Evolutionary conservation across 2,113 vertebrate genomes (phyloP).

Genomic region (Xerus inauris): DNA sequence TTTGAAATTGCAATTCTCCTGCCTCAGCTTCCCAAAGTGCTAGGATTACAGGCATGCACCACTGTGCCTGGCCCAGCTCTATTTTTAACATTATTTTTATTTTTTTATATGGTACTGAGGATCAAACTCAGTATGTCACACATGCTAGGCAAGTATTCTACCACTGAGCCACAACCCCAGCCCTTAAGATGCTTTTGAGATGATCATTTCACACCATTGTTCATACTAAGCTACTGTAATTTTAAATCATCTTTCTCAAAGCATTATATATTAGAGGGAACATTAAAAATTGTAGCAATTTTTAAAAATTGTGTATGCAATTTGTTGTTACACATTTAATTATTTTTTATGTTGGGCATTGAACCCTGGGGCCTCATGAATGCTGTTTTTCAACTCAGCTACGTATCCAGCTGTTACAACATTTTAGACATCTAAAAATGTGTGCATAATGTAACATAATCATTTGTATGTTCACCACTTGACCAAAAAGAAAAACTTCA

Average conservation of each 20-base stretch:
- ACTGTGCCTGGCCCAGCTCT: no score
- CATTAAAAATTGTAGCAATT: background rate
- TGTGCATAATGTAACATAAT: background rate
- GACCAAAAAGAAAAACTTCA: conserved; percentile 23
- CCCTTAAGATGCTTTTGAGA: background rate
- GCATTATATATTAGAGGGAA: background rate
- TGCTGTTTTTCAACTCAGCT: background rate
- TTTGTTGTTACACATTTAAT: background rate
- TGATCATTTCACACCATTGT: background rate
- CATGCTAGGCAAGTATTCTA: no score
- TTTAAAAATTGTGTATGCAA: background rate
- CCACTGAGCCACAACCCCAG: no score
- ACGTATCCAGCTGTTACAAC: background rate
- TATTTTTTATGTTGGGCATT: background rate
- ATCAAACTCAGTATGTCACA: no score
- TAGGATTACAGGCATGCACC: no score
- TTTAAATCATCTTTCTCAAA: background rate
- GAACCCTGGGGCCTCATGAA: background rate
- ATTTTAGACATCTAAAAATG: conserved; percentile 17
- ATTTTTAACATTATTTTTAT: no score
- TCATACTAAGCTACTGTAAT: background rate
- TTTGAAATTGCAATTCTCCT: no score
- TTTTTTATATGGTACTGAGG: no score
- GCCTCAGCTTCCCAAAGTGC: no score
- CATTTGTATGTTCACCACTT: conserved; percentile 15